Evolutionary conservation across 1,140 invertebrate genomes (phyloP), one percentile per base, ranked within the genome.

Genomic region (Drosophila dunni): DNA sequence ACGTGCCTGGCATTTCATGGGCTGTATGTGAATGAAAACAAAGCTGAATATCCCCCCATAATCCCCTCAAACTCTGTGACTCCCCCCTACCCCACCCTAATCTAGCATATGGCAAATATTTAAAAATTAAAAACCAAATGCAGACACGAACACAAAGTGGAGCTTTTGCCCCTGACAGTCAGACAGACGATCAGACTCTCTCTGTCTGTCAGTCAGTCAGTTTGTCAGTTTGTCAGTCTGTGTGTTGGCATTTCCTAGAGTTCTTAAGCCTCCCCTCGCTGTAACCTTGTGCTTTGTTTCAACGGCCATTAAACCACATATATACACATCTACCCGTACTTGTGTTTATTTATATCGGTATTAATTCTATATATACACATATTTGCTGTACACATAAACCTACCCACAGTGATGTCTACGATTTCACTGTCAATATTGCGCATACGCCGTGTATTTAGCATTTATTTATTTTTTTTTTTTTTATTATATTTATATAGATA

Each of bases 381-480:
- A 60, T 70, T 70, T 63, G 58, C 36, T 60, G 51, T 48, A 56
- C 53, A 44, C 38, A 71, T 51, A 65, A 36, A 60, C 33, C 57
- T 45, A 11, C 3, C 20, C 63, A 24, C 44, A 45, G 45, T 64
- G 69, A 44, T 29, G 68, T 53, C 76, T 79, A 89, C 77, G 78
- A 89, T 89, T 89, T 89, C 84, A 89, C 78, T 89, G 84, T 89
- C 84, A 89, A 89, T 89, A 89, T 88, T 82, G 79, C 76, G 69
- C 74, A 76, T 78, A 74, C 64, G 83, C 73, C 83, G 46, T 83
- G 84, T 82, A 82, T 10, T 65, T 46, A 82, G 64, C 44, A 46
- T 44, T 34, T 45, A 36, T 63, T 38, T 17, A n/a, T 17, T 0
- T 17, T 20, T 0, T 20, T 20, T 20, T 20, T 40, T 57, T 64